These are phyloP conservation scores for Calephelis nemesis DNA, from an alignment of 1,140 invertebrate genomes.

Conservation along the genomic window DNA sequence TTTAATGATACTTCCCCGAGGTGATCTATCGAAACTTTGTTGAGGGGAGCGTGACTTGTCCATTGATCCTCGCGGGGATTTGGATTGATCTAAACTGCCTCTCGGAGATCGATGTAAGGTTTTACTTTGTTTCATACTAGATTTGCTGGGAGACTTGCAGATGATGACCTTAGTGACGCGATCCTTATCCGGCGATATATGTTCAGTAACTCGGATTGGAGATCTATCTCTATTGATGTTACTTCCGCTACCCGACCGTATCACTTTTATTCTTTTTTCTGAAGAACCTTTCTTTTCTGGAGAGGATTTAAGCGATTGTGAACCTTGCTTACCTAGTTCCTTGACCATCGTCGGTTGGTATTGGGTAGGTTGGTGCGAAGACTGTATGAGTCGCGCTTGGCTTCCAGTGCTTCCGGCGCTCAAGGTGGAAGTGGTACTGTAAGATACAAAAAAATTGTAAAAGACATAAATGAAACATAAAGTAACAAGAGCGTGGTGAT, in stretches of 20 bases:
- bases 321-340: conserved; percentile 89
- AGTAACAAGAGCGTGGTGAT: neutral
- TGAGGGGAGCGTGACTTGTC: conserved; percentile 71
- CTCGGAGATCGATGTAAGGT: conserved; percentile 65
- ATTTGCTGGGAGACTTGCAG: conserved; percentile 77
- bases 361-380: conserved; percentile 93
- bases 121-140: conserved; percentile 68
- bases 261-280: conserved; percentile 69
- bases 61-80: conserved; percentile 65
- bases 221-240: conserved; percentile 72
- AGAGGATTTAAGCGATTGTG: conserved; percentile 72
- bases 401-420: conserved; percentile 96
- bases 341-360: conserved; percentile 91
- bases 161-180: conserved; percentile 77
- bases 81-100: conserved; percentile 67
- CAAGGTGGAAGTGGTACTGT: conserved; percentile 94
- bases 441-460: conserved; percentile 33
- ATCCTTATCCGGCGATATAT: conserved; percentile 60
- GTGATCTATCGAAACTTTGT: conserved; percentile 71
- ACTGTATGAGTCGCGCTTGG: conserved; percentile 95
- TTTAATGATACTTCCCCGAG: conserved; percentile 68
- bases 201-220: conserved; percentile 53
- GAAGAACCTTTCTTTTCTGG: conserved; percentile 61
- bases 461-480: neutral
- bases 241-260: conserved; percentile 72